Conservation (phyloP, 2,113 vertebrate genomes). For the Felis catus region DNA sequence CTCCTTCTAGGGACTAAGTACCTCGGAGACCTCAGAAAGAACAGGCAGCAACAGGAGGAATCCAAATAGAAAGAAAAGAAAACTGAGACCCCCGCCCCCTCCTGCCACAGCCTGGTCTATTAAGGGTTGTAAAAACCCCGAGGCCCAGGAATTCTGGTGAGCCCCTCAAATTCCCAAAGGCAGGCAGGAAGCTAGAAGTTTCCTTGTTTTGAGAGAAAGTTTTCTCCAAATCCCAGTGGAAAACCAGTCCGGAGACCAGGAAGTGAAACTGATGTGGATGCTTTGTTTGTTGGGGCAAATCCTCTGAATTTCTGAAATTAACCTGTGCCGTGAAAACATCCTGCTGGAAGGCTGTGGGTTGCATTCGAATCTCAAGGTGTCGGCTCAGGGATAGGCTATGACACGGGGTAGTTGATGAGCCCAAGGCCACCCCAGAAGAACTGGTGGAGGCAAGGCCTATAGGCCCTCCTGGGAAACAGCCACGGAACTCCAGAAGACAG, state of each 20-base stretch:
- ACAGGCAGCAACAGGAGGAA: neutral
- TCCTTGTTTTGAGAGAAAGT: neutral
- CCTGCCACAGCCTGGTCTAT: neutral
- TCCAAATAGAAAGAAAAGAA: neutral
- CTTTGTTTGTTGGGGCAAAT: neutral
- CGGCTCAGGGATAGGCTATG: neutral
- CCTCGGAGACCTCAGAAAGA: neutral
- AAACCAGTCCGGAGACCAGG: neutral
- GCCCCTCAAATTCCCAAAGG: neutral
- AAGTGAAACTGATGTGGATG: accelerated
- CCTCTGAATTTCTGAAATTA: neutral
- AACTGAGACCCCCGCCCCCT: neutral
- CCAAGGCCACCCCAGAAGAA: neutral
- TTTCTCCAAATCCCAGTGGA: neutral
- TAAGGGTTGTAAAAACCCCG: neutral
- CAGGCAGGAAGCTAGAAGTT: neutral
- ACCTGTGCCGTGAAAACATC: too few relatives aligned
- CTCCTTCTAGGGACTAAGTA: neutral
- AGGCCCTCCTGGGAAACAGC: neutral
- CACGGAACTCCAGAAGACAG: neutral
- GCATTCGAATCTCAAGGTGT: neutral
- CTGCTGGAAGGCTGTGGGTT: too few relatives aligned
- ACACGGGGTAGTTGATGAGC: neutral
- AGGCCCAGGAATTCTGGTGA: neutral
- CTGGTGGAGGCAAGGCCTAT: accelerated